Base-by-base conservation (phyloP, 1,140 invertebrate genomes). In the Antheraea pernyi region DNA sequence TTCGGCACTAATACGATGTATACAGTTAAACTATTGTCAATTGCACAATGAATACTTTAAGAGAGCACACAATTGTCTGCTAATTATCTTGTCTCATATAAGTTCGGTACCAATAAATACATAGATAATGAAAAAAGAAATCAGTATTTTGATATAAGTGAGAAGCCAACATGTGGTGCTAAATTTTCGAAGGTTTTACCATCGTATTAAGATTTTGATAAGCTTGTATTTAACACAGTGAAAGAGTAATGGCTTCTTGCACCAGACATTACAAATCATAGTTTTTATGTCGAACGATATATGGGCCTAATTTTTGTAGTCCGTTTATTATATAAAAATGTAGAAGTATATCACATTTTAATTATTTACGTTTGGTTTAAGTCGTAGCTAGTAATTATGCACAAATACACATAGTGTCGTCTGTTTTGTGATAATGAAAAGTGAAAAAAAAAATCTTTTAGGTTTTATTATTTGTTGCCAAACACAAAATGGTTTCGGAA, bases 121-220 rank as follows among this genome's bases (percentile, higher is more conserved):
- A 68, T 74, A 72, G 68, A 77, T 66, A 69, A 60, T 61, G 39
- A 42, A 42, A 42, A 42, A 30, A 30, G 1, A 67, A 80, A 74
- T 75, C 83, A 83, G 79, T 84, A 84, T 84, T 82, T 82, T 69
- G 77, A 74, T 71, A 61, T 74, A 83, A 82, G 84, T 87, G 81
- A 82, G 84, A 88, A 84, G 82, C 86, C 85, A 85, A 89, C 70
- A 83, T 83, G 85, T 91, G 89, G 89, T 91, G 89, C 89, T 91
- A 91, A 89, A 91, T 91, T 91, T 91, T 91, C 74, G 88, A 89
- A 84, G 81, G 87, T 84, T 90, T 90, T 90, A 88, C 81, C 86
- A 91, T 85, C 86, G 65, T 84, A 72, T 83, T 88, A 87, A 79
- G 78, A 79, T 88, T 88, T 88, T 88, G 83, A 84, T 88, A 88